A percentile compares a stretch with the other conserved stretches of the same genome.
phyloP scores from a whole-genome alignment of 2,888 invertebrate species.

The Thymelicus acteon region DNA sequence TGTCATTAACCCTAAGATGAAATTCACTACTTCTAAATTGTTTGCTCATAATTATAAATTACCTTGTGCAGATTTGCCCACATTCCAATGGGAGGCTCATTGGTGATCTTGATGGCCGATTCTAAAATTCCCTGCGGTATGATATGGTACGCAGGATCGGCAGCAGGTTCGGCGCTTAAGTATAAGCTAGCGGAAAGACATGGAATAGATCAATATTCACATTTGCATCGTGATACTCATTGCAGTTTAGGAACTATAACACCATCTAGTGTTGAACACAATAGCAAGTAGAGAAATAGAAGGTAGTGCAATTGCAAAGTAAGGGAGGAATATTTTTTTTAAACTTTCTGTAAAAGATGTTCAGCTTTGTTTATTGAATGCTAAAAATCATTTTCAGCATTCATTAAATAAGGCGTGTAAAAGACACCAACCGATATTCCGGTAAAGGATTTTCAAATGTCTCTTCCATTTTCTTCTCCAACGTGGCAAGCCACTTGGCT shows the following conservation, averaged over 20 bases:
- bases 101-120: slow-evolving; percentile 97
- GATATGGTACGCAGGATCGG: slow-evolving; percentile 87
- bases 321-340: too few species aligned
- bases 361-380: too few species aligned
- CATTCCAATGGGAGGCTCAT: slow-evolving; percentile 98
- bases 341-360: too few species aligned
- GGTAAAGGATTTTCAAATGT: slow-evolving; percentile 87
- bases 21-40: too few species aligned
- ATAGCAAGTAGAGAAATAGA: too few species aligned
- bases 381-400: too few species aligned
- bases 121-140: slow-evolving; percentile 95
- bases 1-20: too few species aligned
- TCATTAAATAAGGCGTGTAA: not conserved
- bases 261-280: too few species aligned
- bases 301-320: too few species aligned
- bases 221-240: too few species aligned
- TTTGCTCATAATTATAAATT: not conserved
- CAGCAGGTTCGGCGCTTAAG: slow-evolving; percentile 94
- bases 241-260: too few species aligned
- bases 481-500: slow-evolving; percentile 92
- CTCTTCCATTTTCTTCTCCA: slow-evolving; percentile 97
- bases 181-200: slow-evolving; percentile 83
- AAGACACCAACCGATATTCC: slow-evolving; percentile 76
- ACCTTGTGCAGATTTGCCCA: slow-evolving; percentile 96
- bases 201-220: not conserved